Percentiles rank a stretch among this genome's conserved stretches.
These are phyloP conservation scores for Xenopus petersii DNA, from an alignment of 2,797 vertebrate species.

Conservation along the genomic window DNA sequence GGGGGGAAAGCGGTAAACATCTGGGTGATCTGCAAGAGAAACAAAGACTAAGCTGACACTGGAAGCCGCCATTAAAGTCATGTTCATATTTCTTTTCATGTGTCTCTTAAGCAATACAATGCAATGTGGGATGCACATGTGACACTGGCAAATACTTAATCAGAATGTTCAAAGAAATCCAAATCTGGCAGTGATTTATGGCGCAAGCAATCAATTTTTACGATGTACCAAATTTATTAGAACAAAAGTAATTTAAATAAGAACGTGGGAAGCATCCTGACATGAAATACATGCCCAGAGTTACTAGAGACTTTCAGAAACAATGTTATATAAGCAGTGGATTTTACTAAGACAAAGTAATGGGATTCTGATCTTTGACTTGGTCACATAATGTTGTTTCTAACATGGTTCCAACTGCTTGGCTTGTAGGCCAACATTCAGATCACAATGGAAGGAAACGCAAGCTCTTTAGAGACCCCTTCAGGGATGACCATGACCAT, in stretches of 20 bases:
- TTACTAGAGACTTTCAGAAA: background rate
- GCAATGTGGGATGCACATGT: constrained; percentile 30
- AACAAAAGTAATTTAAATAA: background rate
- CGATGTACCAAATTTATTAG: background rate
- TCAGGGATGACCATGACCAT: too few species aligned
- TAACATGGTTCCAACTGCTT: too few species aligned
- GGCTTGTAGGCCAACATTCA: too few species aligned
- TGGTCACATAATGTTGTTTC: too few species aligned
- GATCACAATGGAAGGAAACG: too few species aligned
- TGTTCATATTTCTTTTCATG: constrained; percentile 18
- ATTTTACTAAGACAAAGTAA: too few species aligned
- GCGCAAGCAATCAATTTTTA: constrained; percentile 29
- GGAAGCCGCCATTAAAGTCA: constrained; percentile 25
- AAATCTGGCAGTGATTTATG: constrained; percentile 22
- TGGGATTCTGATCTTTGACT: too few species aligned
- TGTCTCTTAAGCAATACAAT: constrained; percentile 12
- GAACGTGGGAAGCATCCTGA: too few species aligned
- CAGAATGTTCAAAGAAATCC: constrained; percentile 17
- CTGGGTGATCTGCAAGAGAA: constrained; percentile 69
- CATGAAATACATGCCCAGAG: too few species aligned
- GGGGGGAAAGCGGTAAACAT: constrained; percentile 78
- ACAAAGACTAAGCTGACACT: background rate
- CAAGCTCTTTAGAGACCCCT: too few species aligned
- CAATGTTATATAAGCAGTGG: too few species aligned
- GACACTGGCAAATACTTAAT: constrained; percentile 9